Conservation (phyloP, 2,113 vertebrate species). For the Zosterops japonicus region DNA sequence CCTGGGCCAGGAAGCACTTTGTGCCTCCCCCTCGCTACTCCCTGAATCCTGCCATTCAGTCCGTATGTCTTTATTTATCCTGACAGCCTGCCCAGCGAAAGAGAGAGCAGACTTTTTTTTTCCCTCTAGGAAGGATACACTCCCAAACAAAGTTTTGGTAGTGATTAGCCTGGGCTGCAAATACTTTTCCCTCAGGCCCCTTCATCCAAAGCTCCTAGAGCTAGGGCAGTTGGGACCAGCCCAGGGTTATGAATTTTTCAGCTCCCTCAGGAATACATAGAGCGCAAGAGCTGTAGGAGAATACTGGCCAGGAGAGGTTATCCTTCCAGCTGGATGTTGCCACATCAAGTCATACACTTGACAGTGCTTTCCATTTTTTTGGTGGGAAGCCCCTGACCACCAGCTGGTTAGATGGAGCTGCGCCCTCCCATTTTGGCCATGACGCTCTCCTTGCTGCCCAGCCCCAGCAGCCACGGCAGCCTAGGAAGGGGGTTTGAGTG, state of each 20-base stretch:
- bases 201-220: not conserved
- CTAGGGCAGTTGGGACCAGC: not conserved
- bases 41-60: not conserved
- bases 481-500: conserved; percentile 48
- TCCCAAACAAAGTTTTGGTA: not conserved
- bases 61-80: not conserved
- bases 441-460: not conserved
- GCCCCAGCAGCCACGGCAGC: not conserved
- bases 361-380: not conserved
- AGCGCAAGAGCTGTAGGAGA: not conserved
- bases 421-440: not conserved
- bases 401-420: not conserved
- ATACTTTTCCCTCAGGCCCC: not conserved
- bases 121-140: not conserved
- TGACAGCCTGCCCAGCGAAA: not conserved
- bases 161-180: not conserved
- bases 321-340: not conserved
- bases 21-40: not conserved
- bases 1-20: not conserved
- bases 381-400: not conserved
- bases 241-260: not conserved
- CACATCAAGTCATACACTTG: not conserved
- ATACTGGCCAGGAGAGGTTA: not conserved
- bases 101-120: not conserved
- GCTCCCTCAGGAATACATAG: not conserved